Conservation (phyloP, 2,113 vertebrate genomes). For the Alligator mississippiensis region DNA sequence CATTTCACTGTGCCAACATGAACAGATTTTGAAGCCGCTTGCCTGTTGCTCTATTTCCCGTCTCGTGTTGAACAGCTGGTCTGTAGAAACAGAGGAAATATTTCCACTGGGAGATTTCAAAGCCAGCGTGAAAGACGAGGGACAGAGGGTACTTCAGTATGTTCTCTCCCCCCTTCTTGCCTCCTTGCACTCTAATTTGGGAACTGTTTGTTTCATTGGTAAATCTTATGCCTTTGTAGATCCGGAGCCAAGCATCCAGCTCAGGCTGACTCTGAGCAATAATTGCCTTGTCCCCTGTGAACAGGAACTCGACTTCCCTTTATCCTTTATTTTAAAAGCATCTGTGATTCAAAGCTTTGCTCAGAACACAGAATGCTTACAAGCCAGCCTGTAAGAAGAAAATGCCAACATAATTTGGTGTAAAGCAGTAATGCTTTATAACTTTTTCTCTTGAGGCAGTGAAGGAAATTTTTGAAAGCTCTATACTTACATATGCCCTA, state of each 20-base stretch:
- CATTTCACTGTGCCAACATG: slow-evolving; percentile 13
- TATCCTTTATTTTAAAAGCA: slow-evolving; percentile 19
- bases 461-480: not conserved
- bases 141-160: not conserved
- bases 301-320: not conserved
- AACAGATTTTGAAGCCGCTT: slow-evolving; percentile 45
- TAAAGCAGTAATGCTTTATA: slow-evolving; percentile 12
- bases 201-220: not conserved
- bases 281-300: not conserved
- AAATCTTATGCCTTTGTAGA: slow-evolving; percentile 19
- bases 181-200: not conserved
- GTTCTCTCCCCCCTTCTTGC: not conserved
- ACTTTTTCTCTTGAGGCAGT: not conserved
- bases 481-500: not conserved
- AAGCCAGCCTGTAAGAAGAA: slow-evolving; percentile 19
- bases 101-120: slow-evolving; percentile 29
- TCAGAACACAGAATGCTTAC: not conserved
- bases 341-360: slow-evolving; percentile 34
- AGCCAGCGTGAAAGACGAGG: slow-evolving; percentile 26
- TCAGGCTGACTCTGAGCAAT: not conserved
- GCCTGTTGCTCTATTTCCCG: slow-evolving; percentile 15
- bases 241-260: not conserved
- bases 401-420: slow-evolving; percentile 28
- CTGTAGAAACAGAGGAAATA: slow-evolving; percentile 34
- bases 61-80: slow-evolving; percentile 50